A percentile compares a stretch with the other conserved stretches of the same genome.
Evolutionary conservation across 2,888 invertebrate species (phyloP).

Genomic region (Tolmerus cingulatus): DNA sequence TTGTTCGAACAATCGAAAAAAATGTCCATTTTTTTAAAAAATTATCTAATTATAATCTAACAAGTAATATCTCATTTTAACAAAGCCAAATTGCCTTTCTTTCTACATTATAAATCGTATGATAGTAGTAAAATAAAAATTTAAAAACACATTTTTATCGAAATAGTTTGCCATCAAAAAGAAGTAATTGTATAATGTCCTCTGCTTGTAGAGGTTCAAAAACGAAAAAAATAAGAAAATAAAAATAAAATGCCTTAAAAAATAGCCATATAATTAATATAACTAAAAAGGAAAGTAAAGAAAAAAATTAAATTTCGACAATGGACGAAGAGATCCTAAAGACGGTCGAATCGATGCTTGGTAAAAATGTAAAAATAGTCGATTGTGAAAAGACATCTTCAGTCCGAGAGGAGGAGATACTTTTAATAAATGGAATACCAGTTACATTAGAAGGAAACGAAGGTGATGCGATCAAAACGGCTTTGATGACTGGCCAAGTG

Average conservation of each 20-base stretch:
- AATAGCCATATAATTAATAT: not conserved
- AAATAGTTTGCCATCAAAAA: too few species aligned
- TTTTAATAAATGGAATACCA: conserved; percentile 75
- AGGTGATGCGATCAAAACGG: conserved; percentile 73
- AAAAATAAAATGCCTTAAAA: not conserved
- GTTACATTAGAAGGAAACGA: conserved; percentile 74
- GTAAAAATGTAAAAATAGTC: conserved; percentile 74
- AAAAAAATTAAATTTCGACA: not conserved
- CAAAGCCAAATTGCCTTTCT: too few species aligned
- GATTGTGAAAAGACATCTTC: conserved; percentile 78
- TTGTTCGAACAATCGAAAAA: not conserved
- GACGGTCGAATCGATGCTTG: conserved; percentile 77
- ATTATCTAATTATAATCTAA: too few species aligned
- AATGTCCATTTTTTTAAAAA: not conserved
- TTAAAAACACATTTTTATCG: too few species aligned
- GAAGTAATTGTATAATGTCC: too few species aligned
- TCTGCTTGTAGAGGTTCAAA: too few species aligned
- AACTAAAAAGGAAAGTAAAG: not conserved
- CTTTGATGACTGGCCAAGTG: conserved; percentile 73
- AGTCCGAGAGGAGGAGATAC: conserved; percentile 74
- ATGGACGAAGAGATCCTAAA: conserved; percentile 80
- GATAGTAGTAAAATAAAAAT: too few species aligned
- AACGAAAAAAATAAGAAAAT: too few species aligned
- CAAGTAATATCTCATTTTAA: too few species aligned
- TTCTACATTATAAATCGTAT: too few species aligned